phyloP scores from a whole-genome alignment of 1,140 invertebrate genomes.

The Neuroterus valhalla region DNA sequence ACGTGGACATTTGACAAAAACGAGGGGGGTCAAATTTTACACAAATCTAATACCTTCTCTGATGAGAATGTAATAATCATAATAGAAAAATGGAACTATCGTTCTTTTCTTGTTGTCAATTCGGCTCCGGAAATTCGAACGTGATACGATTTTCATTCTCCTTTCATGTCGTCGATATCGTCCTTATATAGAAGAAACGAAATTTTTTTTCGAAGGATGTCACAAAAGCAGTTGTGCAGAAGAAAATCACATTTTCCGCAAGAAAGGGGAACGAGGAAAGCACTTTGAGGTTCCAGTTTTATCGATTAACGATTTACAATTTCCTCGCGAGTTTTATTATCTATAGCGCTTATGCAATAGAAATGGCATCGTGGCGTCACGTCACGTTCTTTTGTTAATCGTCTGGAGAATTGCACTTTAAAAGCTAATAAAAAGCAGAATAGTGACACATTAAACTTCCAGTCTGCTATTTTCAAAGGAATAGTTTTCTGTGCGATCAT shows the following conservation, averaged over 20 bases:
- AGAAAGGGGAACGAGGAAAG: background rate
- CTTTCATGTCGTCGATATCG: background rate
- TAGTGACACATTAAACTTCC: background rate
- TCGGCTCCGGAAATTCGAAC: background rate
- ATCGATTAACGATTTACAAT: constrained; percentile 9
- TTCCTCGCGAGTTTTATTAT: background rate
- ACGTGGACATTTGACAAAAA: too few species aligned
- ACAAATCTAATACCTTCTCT: too few species aligned
- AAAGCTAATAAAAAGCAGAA: background rate
- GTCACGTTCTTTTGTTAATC: background rate
- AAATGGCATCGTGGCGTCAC: background rate
- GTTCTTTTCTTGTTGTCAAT: background rate
- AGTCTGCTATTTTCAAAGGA: background rate
- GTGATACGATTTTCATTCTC: background rate
- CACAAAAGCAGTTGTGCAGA: constrained; percentile 6
- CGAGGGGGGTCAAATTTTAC: too few species aligned
- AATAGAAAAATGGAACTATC: background rate
- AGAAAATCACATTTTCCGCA: constrained; percentile 5
- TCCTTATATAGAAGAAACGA: background rate
- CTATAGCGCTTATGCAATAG: background rate
- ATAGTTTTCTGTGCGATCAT: background rate
- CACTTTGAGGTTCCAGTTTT: constrained; percentile 4
- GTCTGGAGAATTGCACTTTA: constrained; percentile 17
- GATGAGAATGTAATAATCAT: too few species aligned
- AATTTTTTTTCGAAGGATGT: constrained; percentile 8